Evolutionary conservation across 2,113 vertebrate species (phyloP), one percentile per base, ranked within the genome.

Genomic region (Phasianus colchicus): DNA sequence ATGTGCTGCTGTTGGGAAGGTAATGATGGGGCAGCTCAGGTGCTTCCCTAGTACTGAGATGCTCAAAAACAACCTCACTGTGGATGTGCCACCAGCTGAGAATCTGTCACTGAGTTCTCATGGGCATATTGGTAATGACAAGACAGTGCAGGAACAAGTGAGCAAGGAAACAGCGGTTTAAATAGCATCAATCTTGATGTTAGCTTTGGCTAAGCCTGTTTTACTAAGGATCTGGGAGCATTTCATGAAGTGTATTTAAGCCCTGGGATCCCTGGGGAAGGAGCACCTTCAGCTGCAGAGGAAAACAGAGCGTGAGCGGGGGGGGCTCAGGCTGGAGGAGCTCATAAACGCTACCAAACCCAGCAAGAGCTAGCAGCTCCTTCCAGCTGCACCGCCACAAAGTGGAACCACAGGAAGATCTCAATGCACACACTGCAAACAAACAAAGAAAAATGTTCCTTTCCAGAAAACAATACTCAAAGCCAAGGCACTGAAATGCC

Each of bases 141-240:
- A 66, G 52, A 84, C 64, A 89, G 76, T 21, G 42, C 2, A 58
- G 81, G 42, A 89, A 84, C 12, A 3, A 2, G 17, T 2, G 30
- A 86, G 63, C 1, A 2, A 75, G 69, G 75, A 74, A 86, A n/a
- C 4, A 17, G 8, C 71, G 43, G 65, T 69, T 96, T 81, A 64
- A 93, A 92, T 1, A 88, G 50, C 77, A 61, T 52, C 90, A 84
- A 38, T 72, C 92, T 65, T 69, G 20, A 47, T 3, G 40, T 88
- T 58, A 75, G 72, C 88, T 94, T 81, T 60, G 65, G 45, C 69
- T 89, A 83, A 86, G 60, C 77, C 83, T 83, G 21, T 92, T 96
- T 84, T 78, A 70, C 88, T 47, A 42, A 86, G 88, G 86, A 89
- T 88, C 80, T 93, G 36, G 0, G 86, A 82, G 83, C 67, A 11